Evolutionary conservation across 1,140 invertebrate genomes (phyloP), one percentile per base, ranked within the genome.

Genomic region (Monochamus saltuarius): DNA sequence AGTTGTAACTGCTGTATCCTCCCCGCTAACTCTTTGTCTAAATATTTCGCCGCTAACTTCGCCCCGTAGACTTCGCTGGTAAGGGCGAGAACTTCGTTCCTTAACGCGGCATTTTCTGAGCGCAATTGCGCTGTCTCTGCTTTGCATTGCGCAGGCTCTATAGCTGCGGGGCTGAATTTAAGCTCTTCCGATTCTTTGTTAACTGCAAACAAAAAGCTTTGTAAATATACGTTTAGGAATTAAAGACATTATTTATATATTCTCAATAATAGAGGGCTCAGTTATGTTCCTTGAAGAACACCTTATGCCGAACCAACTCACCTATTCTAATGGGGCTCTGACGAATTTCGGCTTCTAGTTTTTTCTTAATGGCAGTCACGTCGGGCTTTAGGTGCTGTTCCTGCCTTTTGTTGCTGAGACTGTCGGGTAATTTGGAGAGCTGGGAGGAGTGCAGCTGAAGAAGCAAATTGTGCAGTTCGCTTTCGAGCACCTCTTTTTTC

Each of bases 1-100:
- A 94, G 75, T 75, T 94, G 91, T 64, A 94, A 83, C 75, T 94
- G 91, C 72, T 94, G 91, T 75, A 94, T 93, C 67, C 91, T 84
- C 51, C 91, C 91, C 19, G 91, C 90, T 34, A 94, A 73, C 75
- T 93, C 91, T 75, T 94, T 94, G 71, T 94, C 90, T 51, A 94
- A 77, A 76, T 94, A 94, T 74, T 91, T 91, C 10, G 91, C 89
- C 13, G 91, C 90, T 53, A 94, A 77, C 68, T 89, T 83, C 11
- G 91, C 89, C 42, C 89, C 90, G 73, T 88, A 92, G 0, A 94
- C 84, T 78, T 94, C 91, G 36, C 87, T 87, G 69, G 92, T 89
- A 13, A 92, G 72, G 1, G 87, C 84, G 4, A 89, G 77, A 45
- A 91, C 83, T 34, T 87, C 85, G 63, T 87, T 84, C 35, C 87